Evolutionary conservation across 2,113 vertebrate species (phyloP).

Genomic region (Xyrauchen texanus): DNA sequence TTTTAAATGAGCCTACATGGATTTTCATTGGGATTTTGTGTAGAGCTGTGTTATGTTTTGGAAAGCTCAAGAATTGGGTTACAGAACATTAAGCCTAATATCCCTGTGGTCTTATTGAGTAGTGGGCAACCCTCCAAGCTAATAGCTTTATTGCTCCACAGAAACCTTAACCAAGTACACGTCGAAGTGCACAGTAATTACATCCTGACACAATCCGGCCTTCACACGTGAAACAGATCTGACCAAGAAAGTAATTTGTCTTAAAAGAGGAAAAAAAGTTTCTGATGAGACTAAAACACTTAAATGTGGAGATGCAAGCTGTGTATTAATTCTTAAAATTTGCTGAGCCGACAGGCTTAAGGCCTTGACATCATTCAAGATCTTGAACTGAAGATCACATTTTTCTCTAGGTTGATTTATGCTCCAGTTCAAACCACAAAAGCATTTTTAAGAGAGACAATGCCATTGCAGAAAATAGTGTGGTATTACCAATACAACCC

Average conservation of each 20-base stretch:
- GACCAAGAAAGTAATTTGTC: constrained; percentile 19
- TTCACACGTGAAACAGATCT: constrained; percentile 1
- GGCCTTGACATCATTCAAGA: no score
- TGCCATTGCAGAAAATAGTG: not conserved
- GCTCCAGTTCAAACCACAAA: no score
- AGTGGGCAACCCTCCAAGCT: constrained; percentile 33
- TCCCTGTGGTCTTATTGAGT: constrained; percentile 43
- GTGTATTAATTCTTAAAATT: not conserved
- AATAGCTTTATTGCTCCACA: constrained; percentile 46
- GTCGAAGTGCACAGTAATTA: constrained; percentile 36
- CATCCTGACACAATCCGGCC: not conserved
- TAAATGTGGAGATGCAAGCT: not conserved
- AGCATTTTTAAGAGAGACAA: no score
- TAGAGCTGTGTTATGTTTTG: constrained; percentile 27
- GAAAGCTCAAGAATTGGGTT: constrained; percentile 36
- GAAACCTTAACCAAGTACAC: constrained; percentile 38
- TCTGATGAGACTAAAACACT: not conserved
- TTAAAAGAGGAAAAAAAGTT: not conserved
- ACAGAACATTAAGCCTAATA: constrained; percentile 46
- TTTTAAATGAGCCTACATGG: constrained; percentile 37
- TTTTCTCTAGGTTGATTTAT: no score
- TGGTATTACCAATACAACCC: not conserved
- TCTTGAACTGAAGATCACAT: no score
- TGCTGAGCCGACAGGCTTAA: no score
- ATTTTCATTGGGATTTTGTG: constrained; percentile 20